phyloP scores from a whole-genome alignment of 2,888 invertebrate species.

The Noctua janthe region DNA sequence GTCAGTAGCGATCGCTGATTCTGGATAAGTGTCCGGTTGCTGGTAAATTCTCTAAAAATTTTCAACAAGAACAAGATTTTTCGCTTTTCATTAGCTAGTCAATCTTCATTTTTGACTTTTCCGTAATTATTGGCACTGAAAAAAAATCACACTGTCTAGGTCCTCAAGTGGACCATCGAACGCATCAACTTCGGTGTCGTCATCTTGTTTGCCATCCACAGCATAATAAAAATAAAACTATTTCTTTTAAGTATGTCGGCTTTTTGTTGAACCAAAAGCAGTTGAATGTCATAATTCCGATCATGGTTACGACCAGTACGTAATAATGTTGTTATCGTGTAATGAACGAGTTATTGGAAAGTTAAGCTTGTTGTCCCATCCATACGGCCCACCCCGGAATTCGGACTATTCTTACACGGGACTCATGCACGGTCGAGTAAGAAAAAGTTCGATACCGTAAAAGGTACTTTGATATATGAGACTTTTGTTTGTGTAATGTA shows the following conservation, averaged over 20 bases:
- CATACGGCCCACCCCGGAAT: neutral
- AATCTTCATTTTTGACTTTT: too few species aligned
- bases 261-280: neutral
- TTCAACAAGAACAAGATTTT: neutral
- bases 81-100: neutral
- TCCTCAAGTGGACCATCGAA: neutral
- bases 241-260: neutral
- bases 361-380: slow-evolving; percentile 12
- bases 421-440: neutral
- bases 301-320: slow-evolving; percentile 19
- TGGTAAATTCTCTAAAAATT: neutral
- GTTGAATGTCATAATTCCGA: slow-evolving; percentile 20
- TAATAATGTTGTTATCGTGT: slow-evolving; percentile 37
- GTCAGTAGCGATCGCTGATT: neutral
- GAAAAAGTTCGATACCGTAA: slow-evolving; percentile 20
- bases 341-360: slow-evolving; percentile 36
- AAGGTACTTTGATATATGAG: neutral
- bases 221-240: neutral
- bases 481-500: neutral
- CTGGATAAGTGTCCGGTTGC: neutral
- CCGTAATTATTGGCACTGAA: too few species aligned
- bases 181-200: neutral
- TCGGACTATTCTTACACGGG: neutral
- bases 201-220: neutral
- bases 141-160: neutral